Percentiles rank a stretch among this genome's conserved stretches.
Evolutionary conservation across 2,113 vertebrate genomes (phyloP).

Genomic region (Procavia capensis): DNA sequence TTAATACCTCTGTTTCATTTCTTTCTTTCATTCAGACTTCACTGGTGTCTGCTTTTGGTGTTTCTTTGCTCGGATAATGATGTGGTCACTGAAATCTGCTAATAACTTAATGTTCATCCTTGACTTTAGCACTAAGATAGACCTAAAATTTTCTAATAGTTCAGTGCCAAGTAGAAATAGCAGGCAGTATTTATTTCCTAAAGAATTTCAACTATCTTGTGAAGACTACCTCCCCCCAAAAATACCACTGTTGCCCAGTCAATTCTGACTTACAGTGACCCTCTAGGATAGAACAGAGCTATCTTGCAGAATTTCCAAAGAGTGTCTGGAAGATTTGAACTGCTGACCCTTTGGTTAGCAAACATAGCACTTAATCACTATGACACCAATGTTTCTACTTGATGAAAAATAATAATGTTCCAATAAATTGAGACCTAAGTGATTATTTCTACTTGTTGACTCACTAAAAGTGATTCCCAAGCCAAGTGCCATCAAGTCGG

Average conservation of each 20-base stretch:
- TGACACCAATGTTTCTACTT: too few species aligned
- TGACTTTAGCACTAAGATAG: not conserved
- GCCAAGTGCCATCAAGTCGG: too few species aligned
- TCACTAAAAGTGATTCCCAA: slow-evolving; percentile 47
- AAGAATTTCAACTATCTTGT: slow-evolving; percentile 37
- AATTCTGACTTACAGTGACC: too few species aligned
- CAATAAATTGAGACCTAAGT: slow-evolving; percentile 44
- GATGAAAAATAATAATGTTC: slow-evolving; percentile 48
- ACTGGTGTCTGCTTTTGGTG: not conserved
- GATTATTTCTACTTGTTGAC: slow-evolving; percentile 58
- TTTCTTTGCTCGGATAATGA: slow-evolving; percentile 54
- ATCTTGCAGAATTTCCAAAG: too few species aligned
- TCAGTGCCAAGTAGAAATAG: not conserved
- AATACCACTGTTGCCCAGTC: too few species aligned
- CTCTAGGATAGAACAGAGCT: too few species aligned
- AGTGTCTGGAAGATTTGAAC: too few species aligned
- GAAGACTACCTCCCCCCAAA: too few species aligned
- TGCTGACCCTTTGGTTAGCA: too few species aligned
- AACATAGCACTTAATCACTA: too few species aligned
- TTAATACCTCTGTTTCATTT: slow-evolving; percentile 33
- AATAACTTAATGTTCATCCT: not conserved
- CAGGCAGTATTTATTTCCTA: slow-evolving; percentile 47
- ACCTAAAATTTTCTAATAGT: slow-evolving; percentile 27
- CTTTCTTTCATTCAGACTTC: slow-evolving; percentile 56
- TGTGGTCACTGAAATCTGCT: slow-evolving; percentile 52